These are phyloP conservation scores for Stenotaenia linearis DNA, from an alignment of 2,888 invertebrate genomes.

Conservation along the genomic window DNA sequence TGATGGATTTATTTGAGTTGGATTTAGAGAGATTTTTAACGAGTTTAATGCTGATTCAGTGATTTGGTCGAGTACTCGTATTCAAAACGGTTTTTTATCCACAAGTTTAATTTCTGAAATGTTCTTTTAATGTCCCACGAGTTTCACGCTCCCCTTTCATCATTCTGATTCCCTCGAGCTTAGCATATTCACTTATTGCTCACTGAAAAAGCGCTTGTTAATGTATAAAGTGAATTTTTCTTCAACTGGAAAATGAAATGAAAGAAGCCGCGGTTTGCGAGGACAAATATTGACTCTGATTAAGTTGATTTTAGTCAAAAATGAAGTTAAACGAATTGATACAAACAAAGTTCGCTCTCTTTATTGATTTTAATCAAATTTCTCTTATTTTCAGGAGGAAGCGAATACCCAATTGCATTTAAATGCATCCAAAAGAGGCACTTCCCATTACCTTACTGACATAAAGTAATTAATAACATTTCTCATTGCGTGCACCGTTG, in stretches of 20 bases:
- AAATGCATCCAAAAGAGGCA: background rate
- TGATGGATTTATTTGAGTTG: background rate
- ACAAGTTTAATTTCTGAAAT: background rate
- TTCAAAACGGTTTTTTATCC: background rate
- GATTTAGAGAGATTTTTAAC: background rate
- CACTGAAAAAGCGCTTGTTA: background rate
- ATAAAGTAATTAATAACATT: background rate
- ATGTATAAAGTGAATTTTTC: background rate
- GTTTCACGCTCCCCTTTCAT: background rate
- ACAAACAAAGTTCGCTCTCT: too few relatives aligned
- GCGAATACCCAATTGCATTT: background rate
- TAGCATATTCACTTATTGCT: background rate
- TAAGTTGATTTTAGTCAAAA: too few relatives aligned
- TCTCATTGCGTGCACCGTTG: background rate
- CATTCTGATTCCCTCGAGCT: background rate
- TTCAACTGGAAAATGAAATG: background rate
- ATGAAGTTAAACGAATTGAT: too few relatives aligned
- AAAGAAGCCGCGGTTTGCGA: background rate
- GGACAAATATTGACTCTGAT: too few relatives aligned
- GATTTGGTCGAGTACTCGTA: background rate
- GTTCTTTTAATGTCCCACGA: background rate
- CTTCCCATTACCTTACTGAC: background rate
- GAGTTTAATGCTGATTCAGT: background rate
- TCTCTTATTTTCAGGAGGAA: background rate
- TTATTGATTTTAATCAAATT: background rate